Evolutionary conservation across 1,140 invertebrate genomes (phyloP), one percentile per base, ranked within the genome.

Genomic region (Halyomorpha halys): DNA sequence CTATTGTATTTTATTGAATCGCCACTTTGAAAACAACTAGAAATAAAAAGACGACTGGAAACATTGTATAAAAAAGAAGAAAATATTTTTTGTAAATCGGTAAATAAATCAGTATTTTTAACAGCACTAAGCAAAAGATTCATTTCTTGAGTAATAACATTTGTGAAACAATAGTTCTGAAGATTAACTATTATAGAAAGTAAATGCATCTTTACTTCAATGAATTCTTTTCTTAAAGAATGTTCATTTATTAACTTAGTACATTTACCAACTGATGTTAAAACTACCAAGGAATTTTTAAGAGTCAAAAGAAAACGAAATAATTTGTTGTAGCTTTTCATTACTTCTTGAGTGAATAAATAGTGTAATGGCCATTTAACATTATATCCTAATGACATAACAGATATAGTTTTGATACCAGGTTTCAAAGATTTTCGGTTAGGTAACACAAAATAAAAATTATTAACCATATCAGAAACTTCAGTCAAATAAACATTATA

Each of bases 401-500:
- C 16, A 34, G 23, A 25, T 49, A 44, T 34, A n/a, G 49, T 63
- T 14, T 14, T 27, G 15, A 34, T 21, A 3, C 49, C 62, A n/a
- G 21, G 25, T n/a, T 23, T 25, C 39, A 62, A n/a, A 3, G 27
- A 14, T 11, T 53, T 51, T 54, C 39, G 25, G 4, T 14, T 23
- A 0, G 62, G 62, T 13, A 63, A 27, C 9, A 15, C 23, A 45
- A 63, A 63, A 54, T 27, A 30, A 18, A 63, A 30, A 11, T 23
- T 5, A 27, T 63, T 27, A 16, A 30, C 13, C 3, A 63, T 3
- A 15, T 51, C 23, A 18, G 62, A 63, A 30, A 53, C 15, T 21
- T 63, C 49, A 1, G 47, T 63, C n/a, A 63, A 54, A 63, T 63
- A 63, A 27, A 63, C 62, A 27, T 53, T 53, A 44, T 63, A 63